Evolutionary conservation across 2,113 vertebrate genomes (phyloP), one percentile per base, ranked within the genome.

Genomic region (Cyprinodon variegatus): DNA sequence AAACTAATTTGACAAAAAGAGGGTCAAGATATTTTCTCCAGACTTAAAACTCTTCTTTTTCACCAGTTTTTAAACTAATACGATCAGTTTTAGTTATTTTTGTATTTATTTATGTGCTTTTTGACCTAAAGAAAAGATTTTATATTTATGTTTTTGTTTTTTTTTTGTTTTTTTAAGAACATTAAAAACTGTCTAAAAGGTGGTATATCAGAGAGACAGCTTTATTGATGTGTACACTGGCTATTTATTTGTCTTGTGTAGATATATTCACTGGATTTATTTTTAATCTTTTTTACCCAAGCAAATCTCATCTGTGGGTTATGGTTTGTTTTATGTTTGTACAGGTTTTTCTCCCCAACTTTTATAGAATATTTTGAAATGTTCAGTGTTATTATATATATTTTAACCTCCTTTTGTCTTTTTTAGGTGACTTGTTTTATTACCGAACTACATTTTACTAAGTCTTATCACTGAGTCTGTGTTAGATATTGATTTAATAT

Each of bases 51-150:
- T 72, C 57, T 83, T 61, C 39, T 83, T 87, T 86, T 83, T 61
- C 68, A 85, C 85, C 70, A 65, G 70, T 91, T 93, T 94, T 92
- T 90, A 88, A 91, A 93, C 86, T 91, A 90, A 93, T 83, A 83
- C 83, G 37, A 88, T 90, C 83, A 63, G 68, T 90, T 92, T 91
- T 85, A 86, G 84, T 84, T 74, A 86, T 91, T 92, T 57, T 91
- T 91, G 88, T 94, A 94, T 94, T 94, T 94, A 94, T 94, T 94
- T 91, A 93, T 88, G 85, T 88, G 71, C 61, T 70, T 87, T 80
- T 89, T 83, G 78, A 90, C 72, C 83, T 86, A 74, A 90, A 88
- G 89, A 84, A 89, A 90, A 93, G 86, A 72, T 91, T 92, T 92
- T 92, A 91, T 93, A 93, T 93, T 93, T 93, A 93, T 92, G 90